Base-by-base conservation (phyloP, 2,113 vertebrate species). In the Gambusia affinis region DNA sequence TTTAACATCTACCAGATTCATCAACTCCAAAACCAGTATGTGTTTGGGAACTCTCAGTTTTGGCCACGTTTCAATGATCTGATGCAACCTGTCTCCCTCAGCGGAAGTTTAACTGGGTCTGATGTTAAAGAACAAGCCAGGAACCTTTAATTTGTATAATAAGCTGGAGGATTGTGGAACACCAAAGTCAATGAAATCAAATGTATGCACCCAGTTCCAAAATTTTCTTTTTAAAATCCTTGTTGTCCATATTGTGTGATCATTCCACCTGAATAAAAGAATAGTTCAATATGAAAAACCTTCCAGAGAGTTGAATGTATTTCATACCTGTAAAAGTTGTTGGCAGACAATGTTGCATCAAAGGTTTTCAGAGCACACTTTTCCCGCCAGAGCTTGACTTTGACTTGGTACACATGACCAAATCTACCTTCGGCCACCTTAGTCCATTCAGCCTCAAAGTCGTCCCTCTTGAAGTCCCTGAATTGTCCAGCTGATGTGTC, bases 381-480 rank as follows among this genome's bases (percentile, higher is more conserved):
- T 1, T 94, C 95, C 76, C 90, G 85, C 95, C 94, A 94, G 44
- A 79, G 67, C 84, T 93, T 96, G 73, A 96, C 92, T 75, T 93
- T 95, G 60, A 94, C 96, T 86, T 93, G 95, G 91, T 96, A 96
- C 42, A 97, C 93, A 0, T 92, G 93, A 54, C 95, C 88, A 10
- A 95, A 96, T 85, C 92, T 94, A 8, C 95, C 89, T 1, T 95
- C 95, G 37, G 93, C 93, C 84, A 96, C 80, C 3, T 84, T 95
- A 12, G 78, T 85, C 95, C 96, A 96, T 66, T 95, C 91, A 0
- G 90, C 89, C 85, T 96, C 95, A 33, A 97, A 97, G 67, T 97
- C 95, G 0, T 94, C 94, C 67, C 79, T 94, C 39, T 57, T 91
- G 75, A 98, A 97, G 80, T 93, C 54, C 5, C 57, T 90, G 72